These are phyloP conservation scores for Euphydryas editha DNA, from an alignment of 2,888 invertebrate species.

Conservation along the genomic window DNA sequence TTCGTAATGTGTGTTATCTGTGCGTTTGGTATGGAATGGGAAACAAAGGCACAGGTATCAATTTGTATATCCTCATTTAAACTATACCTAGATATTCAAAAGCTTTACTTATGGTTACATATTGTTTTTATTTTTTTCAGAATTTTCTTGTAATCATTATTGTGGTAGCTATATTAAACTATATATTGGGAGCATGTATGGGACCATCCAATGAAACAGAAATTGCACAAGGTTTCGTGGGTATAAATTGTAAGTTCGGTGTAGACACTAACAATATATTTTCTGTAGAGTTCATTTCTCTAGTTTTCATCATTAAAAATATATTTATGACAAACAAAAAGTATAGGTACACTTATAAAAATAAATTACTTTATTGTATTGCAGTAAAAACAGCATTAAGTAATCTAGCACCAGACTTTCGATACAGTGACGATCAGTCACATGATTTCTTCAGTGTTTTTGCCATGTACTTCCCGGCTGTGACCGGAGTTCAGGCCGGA, in stretches of 20 bases:
- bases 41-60: slow-evolving; percentile 88
- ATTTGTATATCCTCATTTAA: not conserved
- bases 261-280: too few species aligned
- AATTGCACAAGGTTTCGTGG: slow-evolving; percentile 89
- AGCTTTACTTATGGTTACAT: not conserved
- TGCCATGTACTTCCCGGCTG: slow-evolving; percentile 97
- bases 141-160: slow-evolving; percentile 92
- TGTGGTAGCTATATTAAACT: slow-evolving; percentile 91
- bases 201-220: slow-evolving; percentile 84
- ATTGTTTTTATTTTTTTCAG: slow-evolving; percentile 64
- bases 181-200: slow-evolving; percentile 90
- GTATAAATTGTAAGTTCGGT: slow-evolving; percentile 87
- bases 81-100: too few species aligned
- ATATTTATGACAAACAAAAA: too few species aligned
- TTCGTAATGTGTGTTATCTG: slow-evolving; percentile 90
- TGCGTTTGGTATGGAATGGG: slow-evolving; percentile 96
- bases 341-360: too few species aligned
- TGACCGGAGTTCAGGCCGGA: slow-evolving; percentile 96
- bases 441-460: slow-evolving; percentile 95
- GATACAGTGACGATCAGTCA: slow-evolving; percentile 84
- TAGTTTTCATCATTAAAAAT: too few species aligned
- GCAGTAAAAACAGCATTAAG: slow-evolving; percentile 84
- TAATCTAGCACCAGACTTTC: slow-evolving; percentile 87
- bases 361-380: not conserved
- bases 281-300: not conserved